A percentile compares a stretch with the other conserved stretches of the same genome.
These are phyloP conservation scores for Conus betulinus DNA, from an alignment of 1,140 invertebrate genomes.

Conservation along the genomic window DNA sequence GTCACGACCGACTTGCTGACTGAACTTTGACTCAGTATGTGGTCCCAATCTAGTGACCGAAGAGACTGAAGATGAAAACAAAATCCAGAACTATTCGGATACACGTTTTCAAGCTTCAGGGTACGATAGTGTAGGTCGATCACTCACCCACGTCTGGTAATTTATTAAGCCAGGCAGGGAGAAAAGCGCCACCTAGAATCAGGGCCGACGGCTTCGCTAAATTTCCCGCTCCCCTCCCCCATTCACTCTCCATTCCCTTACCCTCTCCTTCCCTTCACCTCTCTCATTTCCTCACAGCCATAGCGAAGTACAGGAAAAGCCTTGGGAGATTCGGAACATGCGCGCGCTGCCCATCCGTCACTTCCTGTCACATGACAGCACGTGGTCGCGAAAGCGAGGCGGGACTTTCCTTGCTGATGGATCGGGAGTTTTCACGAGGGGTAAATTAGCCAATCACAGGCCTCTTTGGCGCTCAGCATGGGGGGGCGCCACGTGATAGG, in stretches of 20 bases:
- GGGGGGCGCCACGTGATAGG: neutral
- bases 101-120: no score
- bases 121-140: no score
- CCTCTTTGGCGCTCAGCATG: neutral
- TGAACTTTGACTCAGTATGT: no score
- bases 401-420: neutral
- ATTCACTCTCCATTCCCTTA: neutral
- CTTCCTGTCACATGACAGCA: conserved; percentile 6
- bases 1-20: no score
- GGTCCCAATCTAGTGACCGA: no score
- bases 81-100: no score
- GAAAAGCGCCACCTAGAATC: no score
- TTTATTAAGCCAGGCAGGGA: no score
- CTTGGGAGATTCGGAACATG: neutral
- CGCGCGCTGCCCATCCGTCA: neutral
- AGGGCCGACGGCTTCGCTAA: no score
- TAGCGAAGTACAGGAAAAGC: neutral
- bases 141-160: no score
- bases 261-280: neutral
- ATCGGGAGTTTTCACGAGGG: neutral
- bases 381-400: neutral
- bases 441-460: neutral
- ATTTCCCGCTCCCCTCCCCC: neutral
- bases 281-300: neutral
- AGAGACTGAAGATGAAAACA: no score